phyloP scores from a whole-genome alignment of 2,888 invertebrate genomes.

The Xestobium rufovillosum region DNA sequence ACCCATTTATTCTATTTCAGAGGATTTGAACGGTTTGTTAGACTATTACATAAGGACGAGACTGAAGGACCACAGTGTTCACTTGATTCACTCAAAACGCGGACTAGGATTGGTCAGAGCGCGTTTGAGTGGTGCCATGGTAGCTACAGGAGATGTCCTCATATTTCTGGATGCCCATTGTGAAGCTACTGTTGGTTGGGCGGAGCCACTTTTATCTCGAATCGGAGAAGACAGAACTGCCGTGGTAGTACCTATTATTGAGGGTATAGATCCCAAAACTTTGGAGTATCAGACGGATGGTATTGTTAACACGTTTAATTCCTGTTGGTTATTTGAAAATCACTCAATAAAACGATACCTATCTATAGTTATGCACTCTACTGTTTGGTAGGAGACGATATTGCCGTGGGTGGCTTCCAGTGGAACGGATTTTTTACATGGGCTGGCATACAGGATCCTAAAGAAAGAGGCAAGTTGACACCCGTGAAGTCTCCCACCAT shows the following conservation, averaged over 20 bases:
- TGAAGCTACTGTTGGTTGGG: constrained; percentile 73
- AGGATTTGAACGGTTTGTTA: constrained; percentile 65
- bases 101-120: constrained; percentile 85
- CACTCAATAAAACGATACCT: too few species aligned
- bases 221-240: constrained; percentile 73
- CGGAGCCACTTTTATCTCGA: constrained; percentile 81
- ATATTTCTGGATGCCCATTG: constrained; percentile 91
- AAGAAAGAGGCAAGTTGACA: constrained; percentile 52
- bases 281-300: constrained; percentile 65
- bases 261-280: constrained; percentile 78
- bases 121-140: constrained; percentile 77
- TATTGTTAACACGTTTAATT: constrained; percentile 35
- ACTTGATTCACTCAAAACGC: constrained; percentile 65
- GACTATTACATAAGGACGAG: constrained; percentile 72
- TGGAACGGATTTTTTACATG: constrained; percentile 93
- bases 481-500: constrained; percentile 87
- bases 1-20: constrained; percentile 45
- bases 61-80: constrained; percentile 59
- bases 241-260: constrained; percentile 90
- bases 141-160: constrained; percentile 71
- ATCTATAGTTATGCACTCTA: too few species aligned
- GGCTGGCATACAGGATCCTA: constrained; percentile 69
- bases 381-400: too few species aligned
- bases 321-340: too few species aligned
- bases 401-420: constrained; percentile 73